Percentiles rank a stretch among this genome's conserved stretches.
Conservation (phyloP, 1,140 invertebrate genomes). For the Coenobita brevimanus region DNA sequence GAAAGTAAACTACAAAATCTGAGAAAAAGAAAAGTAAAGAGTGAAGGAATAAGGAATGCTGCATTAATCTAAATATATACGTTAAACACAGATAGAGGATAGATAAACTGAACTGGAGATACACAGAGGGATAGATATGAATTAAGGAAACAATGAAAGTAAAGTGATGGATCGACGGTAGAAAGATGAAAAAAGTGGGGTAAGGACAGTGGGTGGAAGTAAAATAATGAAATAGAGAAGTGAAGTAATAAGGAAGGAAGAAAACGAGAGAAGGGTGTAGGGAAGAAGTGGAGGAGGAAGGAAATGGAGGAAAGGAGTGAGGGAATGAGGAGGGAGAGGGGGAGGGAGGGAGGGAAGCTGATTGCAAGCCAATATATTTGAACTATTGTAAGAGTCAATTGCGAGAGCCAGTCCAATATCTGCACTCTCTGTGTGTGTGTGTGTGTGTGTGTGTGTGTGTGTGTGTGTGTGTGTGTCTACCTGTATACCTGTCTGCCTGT, state of each 20-base stretch:
- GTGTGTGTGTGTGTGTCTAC: too few species aligned
- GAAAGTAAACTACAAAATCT: neutral
- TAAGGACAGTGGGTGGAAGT: neutral
- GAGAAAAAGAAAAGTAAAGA: neutral
- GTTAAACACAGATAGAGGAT: too few species aligned
- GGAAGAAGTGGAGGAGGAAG: neutral
- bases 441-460: too few species aligned
- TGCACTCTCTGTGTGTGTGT: neutral
- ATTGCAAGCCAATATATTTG: neutral
- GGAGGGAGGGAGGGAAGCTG: constrained; percentile 3
- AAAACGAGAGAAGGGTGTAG: neutral
- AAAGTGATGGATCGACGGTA: neutral
- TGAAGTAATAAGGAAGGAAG: neutral
- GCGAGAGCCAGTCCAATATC: neutral
- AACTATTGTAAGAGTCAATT: neutral
- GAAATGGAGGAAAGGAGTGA: neutral
- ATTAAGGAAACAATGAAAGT: neutral
- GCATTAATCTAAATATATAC: too few species aligned
- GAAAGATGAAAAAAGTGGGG: neutral
- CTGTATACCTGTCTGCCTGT: too few species aligned
- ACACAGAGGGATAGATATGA: too few species aligned
- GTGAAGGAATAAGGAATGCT: neutral
- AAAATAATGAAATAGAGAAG: neutral
- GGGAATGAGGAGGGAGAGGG: constrained; percentile 10
- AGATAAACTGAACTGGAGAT: too few species aligned